Conservation (phyloP, 2,113 vertebrate genomes). For the Urocynchramus pylzowi region DNA sequence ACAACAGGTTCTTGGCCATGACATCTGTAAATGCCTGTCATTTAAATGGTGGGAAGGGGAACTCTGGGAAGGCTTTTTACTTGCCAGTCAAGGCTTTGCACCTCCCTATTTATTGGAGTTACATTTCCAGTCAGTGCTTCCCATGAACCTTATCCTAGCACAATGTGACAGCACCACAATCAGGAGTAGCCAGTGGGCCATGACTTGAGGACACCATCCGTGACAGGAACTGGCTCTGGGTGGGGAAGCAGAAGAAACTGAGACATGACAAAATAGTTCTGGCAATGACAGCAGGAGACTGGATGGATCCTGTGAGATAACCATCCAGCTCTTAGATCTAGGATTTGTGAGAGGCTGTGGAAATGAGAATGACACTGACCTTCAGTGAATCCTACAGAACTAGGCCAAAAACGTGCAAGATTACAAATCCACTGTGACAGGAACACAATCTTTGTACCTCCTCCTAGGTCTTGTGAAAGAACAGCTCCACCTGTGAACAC, state of each 20-base stretch:
- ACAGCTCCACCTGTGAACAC: background rate
- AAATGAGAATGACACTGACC: background rate
- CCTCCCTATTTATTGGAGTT: background rate
- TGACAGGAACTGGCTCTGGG: background rate
- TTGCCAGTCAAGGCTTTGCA: background rate
- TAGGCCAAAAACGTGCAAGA: background rate
- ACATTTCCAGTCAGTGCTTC: background rate
- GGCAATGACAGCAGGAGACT: background rate
- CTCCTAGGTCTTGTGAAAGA: background rate
- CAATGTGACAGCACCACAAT: background rate
- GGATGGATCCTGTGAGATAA: background rate
- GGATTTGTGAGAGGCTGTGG: background rate
- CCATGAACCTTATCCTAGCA: background rate
- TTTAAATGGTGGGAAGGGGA: background rate
- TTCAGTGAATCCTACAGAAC: background rate
- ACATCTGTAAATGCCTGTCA: background rate
- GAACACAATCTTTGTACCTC: background rate
- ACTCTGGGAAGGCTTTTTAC: background rate
- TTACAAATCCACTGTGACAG: background rate
- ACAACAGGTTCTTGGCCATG: background rate
- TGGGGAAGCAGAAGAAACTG: background rate
- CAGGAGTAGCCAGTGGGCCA: background rate
- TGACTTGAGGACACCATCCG: background rate
- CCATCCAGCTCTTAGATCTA: background rate
- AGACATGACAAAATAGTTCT: background rate